Conservation (phyloP, 2,797 vertebrate genomes). For the Lophotriccus pileatus region DNA sequence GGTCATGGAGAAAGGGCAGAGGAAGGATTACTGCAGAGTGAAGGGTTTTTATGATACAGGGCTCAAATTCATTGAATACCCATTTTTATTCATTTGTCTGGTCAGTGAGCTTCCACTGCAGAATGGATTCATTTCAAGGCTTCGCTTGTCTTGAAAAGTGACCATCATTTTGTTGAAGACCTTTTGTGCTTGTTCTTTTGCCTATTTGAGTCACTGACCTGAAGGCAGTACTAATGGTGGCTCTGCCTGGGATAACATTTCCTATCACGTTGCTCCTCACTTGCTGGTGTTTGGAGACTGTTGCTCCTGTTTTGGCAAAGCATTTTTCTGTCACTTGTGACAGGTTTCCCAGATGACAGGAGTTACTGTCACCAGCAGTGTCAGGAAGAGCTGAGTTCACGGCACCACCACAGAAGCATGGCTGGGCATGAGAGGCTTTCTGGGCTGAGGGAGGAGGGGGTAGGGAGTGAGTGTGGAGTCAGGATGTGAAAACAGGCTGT, state of each 20-base stretch:
- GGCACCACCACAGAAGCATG: background rate
- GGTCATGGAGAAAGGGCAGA: background rate
- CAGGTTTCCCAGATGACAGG: background rate
- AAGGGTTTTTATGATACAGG: background rate
- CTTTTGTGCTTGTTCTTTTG: background rate
- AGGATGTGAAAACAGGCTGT: background rate
- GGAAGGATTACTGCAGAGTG: background rate
- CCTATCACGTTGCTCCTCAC: background rate
- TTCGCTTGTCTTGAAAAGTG: background rate
- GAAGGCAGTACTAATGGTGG: background rate
- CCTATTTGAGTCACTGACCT: background rate
- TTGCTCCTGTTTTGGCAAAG: background rate
- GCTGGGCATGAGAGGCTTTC: background rate
- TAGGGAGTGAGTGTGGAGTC: background rate
- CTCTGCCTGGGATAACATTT: background rate
- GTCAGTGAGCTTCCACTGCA: background rate
- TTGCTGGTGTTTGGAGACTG: background rate
- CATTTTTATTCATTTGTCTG: background rate
- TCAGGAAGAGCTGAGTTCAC: background rate
- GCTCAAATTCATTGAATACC: background rate
- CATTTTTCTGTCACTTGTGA: background rate
- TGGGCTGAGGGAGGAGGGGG: background rate
- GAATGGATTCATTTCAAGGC: background rate
- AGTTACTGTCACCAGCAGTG: background rate
- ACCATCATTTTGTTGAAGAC: background rate